Conservation (phyloP, 64 coral and sea anemone species). For the Stichodactyla helianthus region DNA sequence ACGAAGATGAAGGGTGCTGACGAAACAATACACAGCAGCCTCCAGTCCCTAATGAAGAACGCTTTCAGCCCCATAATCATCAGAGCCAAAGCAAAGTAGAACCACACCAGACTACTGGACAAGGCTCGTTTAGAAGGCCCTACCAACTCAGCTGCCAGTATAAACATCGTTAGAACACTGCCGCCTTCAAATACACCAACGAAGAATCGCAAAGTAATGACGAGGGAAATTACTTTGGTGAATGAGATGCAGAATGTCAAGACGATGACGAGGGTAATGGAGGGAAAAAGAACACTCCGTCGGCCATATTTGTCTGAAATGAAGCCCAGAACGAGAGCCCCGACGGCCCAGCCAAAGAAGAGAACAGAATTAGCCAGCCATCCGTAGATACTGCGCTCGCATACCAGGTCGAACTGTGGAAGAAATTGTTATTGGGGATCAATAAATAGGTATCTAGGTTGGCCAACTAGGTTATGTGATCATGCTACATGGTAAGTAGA, state of each 20-base stretch:
- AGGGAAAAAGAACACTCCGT: conserved; percentile 81
- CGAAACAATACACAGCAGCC: conserved; percentile 64
- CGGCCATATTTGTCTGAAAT: conserved; percentile 82
- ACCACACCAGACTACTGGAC: conserved; percentile 67
- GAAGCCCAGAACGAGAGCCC: conserved; percentile 62
- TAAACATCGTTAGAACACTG: conserved; percentile 58
- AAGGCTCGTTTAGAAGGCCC: conserved; percentile 79
- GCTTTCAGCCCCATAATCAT: conserved; percentile 81
- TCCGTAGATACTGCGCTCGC: conserved; percentile 47
- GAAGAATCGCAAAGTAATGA: conserved; percentile 57
- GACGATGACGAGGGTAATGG: conserved; percentile 43
- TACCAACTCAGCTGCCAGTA: conserved; percentile 73
- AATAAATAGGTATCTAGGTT: too few relatives aligned
- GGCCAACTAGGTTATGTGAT: too few relatives aligned
- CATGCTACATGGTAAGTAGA: too few relatives aligned
- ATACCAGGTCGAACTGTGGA: conserved; percentile 91
- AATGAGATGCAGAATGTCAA: conserved; percentile 75
- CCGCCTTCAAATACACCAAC: conserved; percentile 86
- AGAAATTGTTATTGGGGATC: background rate
- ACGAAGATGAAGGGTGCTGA: conserved; percentile 82
- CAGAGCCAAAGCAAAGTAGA: conserved; percentile 68
- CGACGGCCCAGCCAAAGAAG: conserved; percentile 79
- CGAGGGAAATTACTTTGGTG: conserved; percentile 59
- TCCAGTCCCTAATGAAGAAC: conserved; percentile 74
- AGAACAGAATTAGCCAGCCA: conserved; percentile 87